Evolutionary conservation across 1,140 invertebrate genomes (phyloP).

Genomic region (Pararge aegeria): DNA sequence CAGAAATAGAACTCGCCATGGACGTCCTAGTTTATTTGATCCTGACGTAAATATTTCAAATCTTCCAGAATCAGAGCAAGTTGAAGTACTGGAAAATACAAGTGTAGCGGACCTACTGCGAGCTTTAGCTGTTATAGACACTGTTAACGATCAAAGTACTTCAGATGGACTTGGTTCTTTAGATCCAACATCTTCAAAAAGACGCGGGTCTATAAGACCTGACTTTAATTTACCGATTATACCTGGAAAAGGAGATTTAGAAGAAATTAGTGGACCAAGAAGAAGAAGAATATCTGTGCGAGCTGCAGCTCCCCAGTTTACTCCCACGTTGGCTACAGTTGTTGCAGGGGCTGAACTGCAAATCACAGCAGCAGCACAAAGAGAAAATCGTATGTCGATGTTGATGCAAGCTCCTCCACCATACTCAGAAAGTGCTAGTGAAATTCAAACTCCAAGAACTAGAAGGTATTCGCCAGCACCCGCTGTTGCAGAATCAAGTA

Average conservation of each 20-base stretch:
- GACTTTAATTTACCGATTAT: conserved; percentile 44
- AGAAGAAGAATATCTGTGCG: conserved; percentile 61
- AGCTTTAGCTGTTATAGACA: conserved; percentile 82
- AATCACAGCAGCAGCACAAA: conserved; percentile 64
- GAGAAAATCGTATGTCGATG: conserved; percentile 70
- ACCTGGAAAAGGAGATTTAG: conserved; percentile 37
- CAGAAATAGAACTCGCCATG: conserved; percentile 52
- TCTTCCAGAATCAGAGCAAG: conserved; percentile 76
- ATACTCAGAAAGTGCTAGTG: conserved; percentile 53
- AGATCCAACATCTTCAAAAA: conserved; percentile 26
- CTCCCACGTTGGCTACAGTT: conserved; percentile 68
- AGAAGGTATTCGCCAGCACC: conserved; percentile 69
- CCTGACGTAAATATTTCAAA: conserved; percentile 63
- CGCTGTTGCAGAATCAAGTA: conserved; percentile 40
- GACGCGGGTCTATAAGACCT: conserved; percentile 52
- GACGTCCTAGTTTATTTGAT: conserved; percentile 80
- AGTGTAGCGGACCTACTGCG: conserved; percentile 87
- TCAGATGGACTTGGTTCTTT: conserved; percentile 2
- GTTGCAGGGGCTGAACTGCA: conserved; percentile 69
- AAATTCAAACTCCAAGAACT: conserved; percentile 47
- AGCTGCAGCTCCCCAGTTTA: conserved; percentile 66
- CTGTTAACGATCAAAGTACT: conserved; percentile 35
- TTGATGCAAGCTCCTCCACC: conserved; percentile 63
- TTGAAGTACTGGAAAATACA: conserved; percentile 86
- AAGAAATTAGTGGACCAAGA: conserved; percentile 55